Base-by-base conservation (phyloP, 2,888 invertebrate species). In the Tetheella fluctuosa region DNA sequence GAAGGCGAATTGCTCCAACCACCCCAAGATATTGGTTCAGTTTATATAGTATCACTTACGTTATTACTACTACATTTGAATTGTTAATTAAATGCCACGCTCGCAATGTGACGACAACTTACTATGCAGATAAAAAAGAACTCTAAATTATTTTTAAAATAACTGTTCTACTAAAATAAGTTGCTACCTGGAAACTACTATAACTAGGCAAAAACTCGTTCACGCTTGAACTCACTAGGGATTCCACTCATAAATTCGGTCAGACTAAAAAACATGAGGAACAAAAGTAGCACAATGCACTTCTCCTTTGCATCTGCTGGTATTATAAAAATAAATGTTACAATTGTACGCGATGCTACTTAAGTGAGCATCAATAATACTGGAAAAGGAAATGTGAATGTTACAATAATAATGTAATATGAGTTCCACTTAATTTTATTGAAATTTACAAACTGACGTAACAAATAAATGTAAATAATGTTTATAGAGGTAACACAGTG, bases 161-260 rank as follows among this genome's bases (percentile, higher is more conserved):
- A 25, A n/a, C n/a, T n/a, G n/a, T n/a, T n/a, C 30, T 30, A 17
- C 5, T 28, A 15, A 67, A 69, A 70, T 65, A 73, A 77, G 72
- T 79, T 74, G 64, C 78, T 75, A 74, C 71, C 76, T 70, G 73
- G 73, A 75, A 75, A 77, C 73, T 76, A 63, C 64, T 73, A 73
- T 81, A 82, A 83, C 79, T 76, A 76, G 78, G 79, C 83, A 81
- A 79, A 78, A 84, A 84, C 76, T 83, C 77, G 73, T 80, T 76
- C 78, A 74, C 77, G 71, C 72, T 73, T 77, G 73, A 82, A 82
- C 78, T 76, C 81, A 73, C 78, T 72, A 74, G 81, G 83, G 83
- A 82, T 75, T 72, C 74, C 71, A 73, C 79, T 79, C 79, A 80
- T 85, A 84, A 83, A 84, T 85, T 81, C 62, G 65, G 70, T 48